These are phyloP conservation scores for Adelognathus sp. DNA, from an alignment of 2,888 invertebrate genomes.

Conservation along the genomic window DNA sequence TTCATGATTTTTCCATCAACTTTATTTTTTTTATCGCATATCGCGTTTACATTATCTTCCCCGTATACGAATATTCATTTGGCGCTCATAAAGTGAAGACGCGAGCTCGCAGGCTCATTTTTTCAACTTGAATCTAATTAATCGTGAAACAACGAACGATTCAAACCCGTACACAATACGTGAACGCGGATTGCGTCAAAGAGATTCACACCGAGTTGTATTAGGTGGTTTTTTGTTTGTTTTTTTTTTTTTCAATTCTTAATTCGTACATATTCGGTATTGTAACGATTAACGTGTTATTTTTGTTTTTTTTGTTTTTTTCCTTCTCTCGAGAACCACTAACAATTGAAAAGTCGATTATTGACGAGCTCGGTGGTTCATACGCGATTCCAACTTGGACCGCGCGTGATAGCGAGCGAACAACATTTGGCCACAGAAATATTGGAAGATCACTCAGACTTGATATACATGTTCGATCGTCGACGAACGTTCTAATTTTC, in stretches of 20 bases:
- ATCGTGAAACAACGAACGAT: constrained; percentile 52
- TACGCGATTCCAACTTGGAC: constrained; percentile 45
- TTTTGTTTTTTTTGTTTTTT: constrained; percentile 23
- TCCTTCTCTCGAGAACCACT: constrained; percentile 31
- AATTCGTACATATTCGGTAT: constrained; percentile 38
- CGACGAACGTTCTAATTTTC: constrained; percentile 35
- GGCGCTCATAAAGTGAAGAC: neutral
- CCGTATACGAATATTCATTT: neutral
- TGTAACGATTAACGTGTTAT: constrained; percentile 55
- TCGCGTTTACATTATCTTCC: neutral
- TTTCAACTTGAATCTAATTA: constrained; percentile 26
- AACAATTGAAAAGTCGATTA: constrained; percentile 57
- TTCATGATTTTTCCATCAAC: constrained; percentile 18
- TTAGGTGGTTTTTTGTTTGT: constrained; percentile 24
- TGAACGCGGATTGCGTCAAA: constrained; percentile 36
- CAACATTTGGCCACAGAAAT: constrained; percentile 61
- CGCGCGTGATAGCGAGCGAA: constrained; percentile 34
- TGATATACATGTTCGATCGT: constrained; percentile 35
- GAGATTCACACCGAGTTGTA: constrained; percentile 53
- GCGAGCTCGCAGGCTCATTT: neutral
- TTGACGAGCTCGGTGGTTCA: constrained; percentile 57
- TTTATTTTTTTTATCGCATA: constrained; percentile 15
- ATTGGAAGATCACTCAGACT: constrained; percentile 58
- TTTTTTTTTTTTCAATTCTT: constrained; percentile 35
- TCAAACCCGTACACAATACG: constrained; percentile 28